Evolutionary conservation across 2,113 vertebrate species (phyloP), one percentile per base, ranked within the genome.

Genomic region (Zosterops lateralis): DNA sequence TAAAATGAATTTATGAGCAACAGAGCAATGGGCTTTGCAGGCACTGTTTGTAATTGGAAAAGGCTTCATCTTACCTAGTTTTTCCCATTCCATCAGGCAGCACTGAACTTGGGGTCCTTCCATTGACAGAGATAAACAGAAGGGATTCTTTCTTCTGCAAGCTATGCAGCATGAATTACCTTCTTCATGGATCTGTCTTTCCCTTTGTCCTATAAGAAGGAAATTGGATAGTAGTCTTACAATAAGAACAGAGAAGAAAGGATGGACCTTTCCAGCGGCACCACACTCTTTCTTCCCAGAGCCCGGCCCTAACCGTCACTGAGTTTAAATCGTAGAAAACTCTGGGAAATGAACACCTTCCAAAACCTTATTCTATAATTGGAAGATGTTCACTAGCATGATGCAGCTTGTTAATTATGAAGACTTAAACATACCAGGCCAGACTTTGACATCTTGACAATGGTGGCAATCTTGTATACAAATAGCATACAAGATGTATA

Each of bases 371-470:
- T 7, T 40, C 26, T 56, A 5, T 54, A 73, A 71, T 29, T 81
- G 47, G 34, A 88, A 86, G 60, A 77, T 19, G 15, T 6, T 92
- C 60, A 70, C 25, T 54, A 56, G 32, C 4, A 17, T 40, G 51
- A 66, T 79, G 31, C 38, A 90, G 71, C 22, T 80, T 88, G 64
- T 68, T 94, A 92, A 95, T 90, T 95, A 76, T 8, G 47, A 64
- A 85, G 20, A 60, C 71, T 80, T 87, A 90, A 87, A 77, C 56
- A 77, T 40, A 73, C 1, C 3, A 79, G 54, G 17, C 38, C 60
- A 74, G 47, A 85, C 67, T 95, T 60, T 95, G 84, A 91, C 67
- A 84, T 77, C 67, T 85, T 90, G 75, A 89, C 85, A 87, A 67
- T 18, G 38, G 60, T 10, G 14, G 72, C 67, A 71, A 91, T 90